These are phyloP conservation scores for Hystrix cristata DNA, from an alignment of 2,113 vertebrate genomes.

Conservation along the genomic window DNA sequence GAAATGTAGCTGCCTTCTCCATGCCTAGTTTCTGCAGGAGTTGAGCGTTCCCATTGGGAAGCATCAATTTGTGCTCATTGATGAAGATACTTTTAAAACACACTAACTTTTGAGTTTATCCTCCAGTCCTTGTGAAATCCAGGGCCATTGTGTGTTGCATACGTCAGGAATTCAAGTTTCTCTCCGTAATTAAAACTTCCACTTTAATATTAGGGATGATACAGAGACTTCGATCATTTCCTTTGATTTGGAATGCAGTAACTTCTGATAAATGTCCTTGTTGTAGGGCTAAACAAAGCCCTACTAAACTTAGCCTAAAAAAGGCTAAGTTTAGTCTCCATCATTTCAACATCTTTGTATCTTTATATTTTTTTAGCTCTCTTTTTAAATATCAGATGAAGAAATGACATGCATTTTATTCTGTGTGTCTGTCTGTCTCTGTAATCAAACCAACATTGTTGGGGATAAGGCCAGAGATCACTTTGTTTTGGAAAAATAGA, in stretches of 20 bases:
- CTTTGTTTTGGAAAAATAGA: constrained; percentile 86
- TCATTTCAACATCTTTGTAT: constrained; percentile 45
- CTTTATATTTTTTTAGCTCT: constrained; percentile 25
- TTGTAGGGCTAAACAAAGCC: neutral
- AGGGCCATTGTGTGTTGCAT: neutral
- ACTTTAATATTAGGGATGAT: neutral
- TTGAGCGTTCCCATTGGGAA: neutral
- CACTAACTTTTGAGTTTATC: neutral
- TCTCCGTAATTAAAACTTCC: constrained; percentile 28
- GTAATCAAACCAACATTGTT: constrained; percentile 85
- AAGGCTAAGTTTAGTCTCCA: constrained; percentile 42
- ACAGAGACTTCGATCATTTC: neutral
- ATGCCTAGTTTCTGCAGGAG: neutral
- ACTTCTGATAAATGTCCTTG: constrained; percentile 29
- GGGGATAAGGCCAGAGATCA: constrained; percentile 80
- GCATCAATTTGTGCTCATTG: neutral
- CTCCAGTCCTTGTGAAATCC: neutral
- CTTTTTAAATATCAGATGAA: constrained; percentile 64
- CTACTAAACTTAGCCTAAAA: no score
- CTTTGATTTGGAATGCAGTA: neutral
- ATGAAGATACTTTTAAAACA: constrained; percentile 28
- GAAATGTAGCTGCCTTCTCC: neutral
- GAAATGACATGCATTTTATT: constrained; percentile 49
- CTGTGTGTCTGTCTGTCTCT: neutral
- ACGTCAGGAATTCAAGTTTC: constrained; percentile 47